A percentile compares a stretch with the other conserved stretches of the same genome.
These are phyloP conservation scores for Nestor notabilis DNA, from an alignment of 2,113 vertebrate species.

Conservation along the genomic window DNA sequence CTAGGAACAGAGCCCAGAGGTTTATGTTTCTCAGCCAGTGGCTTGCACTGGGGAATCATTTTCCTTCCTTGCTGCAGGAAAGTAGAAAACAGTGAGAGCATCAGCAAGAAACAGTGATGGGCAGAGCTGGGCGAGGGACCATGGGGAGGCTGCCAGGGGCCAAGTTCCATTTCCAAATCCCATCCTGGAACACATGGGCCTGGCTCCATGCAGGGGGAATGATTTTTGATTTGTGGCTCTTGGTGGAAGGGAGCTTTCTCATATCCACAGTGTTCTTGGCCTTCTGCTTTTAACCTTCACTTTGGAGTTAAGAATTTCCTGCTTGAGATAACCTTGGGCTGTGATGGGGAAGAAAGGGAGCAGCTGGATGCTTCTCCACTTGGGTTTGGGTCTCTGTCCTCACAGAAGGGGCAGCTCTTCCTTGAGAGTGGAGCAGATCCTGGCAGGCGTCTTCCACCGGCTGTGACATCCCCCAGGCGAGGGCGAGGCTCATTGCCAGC, in stretches of 20 bases:
- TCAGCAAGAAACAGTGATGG: rapidly evolving
- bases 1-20: neutral
- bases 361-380: neutral
- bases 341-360: neutral
- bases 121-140: neutral
- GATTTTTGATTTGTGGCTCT: neutral
- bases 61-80: neutral
- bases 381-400: neutral
- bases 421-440: neutral
- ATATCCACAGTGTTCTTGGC: neutral
- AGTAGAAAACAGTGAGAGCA: neutral
- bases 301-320: constrained; percentile 10
- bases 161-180: neutral
- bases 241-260: neutral
- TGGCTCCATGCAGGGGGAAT: neutral
- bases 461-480: neutral
- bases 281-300: neutral
- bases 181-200: neutral
- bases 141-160: rapidly evolving
- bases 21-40: neutral
- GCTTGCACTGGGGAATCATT: neutral
- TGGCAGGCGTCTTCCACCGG: neutral
- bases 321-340: neutral
- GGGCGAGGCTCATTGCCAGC: neutral
- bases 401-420: neutral